Evolutionary conservation across 2,113 vertebrate genomes (phyloP), one percentile per base, ranked within the genome.

Genomic region (Paradisaea rubra): DNA sequence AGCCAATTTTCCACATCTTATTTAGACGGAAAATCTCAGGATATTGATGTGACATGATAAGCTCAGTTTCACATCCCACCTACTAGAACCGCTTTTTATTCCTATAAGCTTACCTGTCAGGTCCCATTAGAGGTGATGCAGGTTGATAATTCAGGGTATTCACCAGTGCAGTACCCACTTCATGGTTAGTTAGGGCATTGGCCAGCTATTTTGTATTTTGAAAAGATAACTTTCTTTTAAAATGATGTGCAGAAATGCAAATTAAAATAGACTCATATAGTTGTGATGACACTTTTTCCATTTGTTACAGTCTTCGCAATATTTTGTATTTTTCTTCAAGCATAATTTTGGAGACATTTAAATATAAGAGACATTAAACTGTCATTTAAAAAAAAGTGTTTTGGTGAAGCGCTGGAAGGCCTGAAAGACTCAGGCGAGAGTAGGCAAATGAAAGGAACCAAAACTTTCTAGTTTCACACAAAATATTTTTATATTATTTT

Each of bases 291-390:
- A 97, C 87, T 91, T 89, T 72, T 92, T 47, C 71, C 65, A 92
- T 97, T 97, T 97, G 84, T 93, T 94, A 89, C 77, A 87, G 64
- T 80, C 91, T 92, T 93, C 0, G 39, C 94, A 96, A 96, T 95
- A 96, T 93, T 97, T 95, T 96, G 88, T 96, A 93, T 86, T 91
- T 95, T 97, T 97, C 89, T 95, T 87, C 81, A 79, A 96, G 96
- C 89, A 93, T 92, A 91, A 92, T 95, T 93, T 87, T 89, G 68
- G 56, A 93, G 90, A 90, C 60, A 88, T 96, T 93, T 95, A 91
- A 93, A 94, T 95, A 93, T 69, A 93, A 95, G 88, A 93, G 93
- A 92, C 87, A 14, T 68, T 94, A 95, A 95, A 91, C 87, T 95
- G 93, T 89, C 70, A 92, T 92, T 93, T 93, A 8, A 92, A 92